A percentile compares a stretch with the other conserved stretches of the same genome.
These are phyloP conservation scores for Zoanthus sociatus DNA, from an alignment of 92 coral and sea anemone genomes.

Conservation along the genomic window DNA sequence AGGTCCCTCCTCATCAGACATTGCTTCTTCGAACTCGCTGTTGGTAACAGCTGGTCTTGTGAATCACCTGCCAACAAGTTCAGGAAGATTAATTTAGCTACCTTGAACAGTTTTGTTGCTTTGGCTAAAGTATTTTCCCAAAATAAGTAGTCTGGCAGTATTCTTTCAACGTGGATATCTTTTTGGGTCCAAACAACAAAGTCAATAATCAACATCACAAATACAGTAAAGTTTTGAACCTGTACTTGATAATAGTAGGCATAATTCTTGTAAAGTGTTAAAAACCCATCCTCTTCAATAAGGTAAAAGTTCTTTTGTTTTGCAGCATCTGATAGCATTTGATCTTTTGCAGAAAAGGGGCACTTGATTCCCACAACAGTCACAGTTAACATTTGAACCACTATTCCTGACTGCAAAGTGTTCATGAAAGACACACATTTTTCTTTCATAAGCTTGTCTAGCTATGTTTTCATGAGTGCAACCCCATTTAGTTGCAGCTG, in stretches of 20 bases:
- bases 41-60: constrained; percentile 35
- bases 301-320: constrained; percentile 56
- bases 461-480: constrained; percentile 65
- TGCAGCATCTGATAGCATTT: constrained; percentile 24
- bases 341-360: constrained; percentile 36
- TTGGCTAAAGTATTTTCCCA: constrained; percentile 54
- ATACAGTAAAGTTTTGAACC: constrained; percentile 63
- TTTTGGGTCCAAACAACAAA: constrained; percentile 62
- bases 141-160: constrained; percentile 49
- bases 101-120: constrained; percentile 33
- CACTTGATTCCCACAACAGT: constrained; percentile 71
- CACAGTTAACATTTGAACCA: constrained; percentile 64
- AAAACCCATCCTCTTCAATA: constrained; percentile 12
- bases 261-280: constrained; percentile 53
- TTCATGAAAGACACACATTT: constrained; percentile 44
- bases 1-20: neutral
- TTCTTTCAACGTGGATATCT: constrained; percentile 56
- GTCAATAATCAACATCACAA: neutral
- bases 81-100: constrained; percentile 54
- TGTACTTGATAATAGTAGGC: constrained; percentile 71
- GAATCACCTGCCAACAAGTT: constrained; percentile 53
- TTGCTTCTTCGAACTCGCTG: neutral
- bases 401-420: constrained; percentile 52
- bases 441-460: constrained; percentile 46
- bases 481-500: constrained; percentile 69